Evolutionary conservation across 2,888 invertebrate species (phyloP), one percentile per base, ranked within the genome.

Genomic region (Ormyrus rosae): DNA sequence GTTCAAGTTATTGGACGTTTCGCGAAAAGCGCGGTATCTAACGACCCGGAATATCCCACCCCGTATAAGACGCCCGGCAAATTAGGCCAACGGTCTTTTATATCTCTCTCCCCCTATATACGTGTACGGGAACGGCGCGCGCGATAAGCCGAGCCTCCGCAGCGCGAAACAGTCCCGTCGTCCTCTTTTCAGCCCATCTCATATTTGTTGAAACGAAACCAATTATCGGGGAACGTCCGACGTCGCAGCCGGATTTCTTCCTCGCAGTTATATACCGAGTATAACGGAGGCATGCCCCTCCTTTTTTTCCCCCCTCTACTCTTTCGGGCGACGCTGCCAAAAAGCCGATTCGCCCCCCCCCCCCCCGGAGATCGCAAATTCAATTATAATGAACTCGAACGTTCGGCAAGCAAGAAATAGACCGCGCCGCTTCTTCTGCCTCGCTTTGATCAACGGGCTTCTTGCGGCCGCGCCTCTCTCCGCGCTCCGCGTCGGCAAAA

Each of bases 1-100:
- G 81, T 80, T 83, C 73, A 80, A 83, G 80, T 83, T 83, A 84
- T 83, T 82, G 83, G 77, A 81, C 82, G 78, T 81, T 82, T 83
- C 78, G 74, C 75, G 83, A 83, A 82, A 83, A 83, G 77, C 67
- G 65, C 53, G 19, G 19, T 58, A 77, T 75, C 81, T 82, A 83
- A 84, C 79, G 82, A 83, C 79, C 81, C 68, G 68, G 78, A 78
- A 79, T 82, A 76, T 71, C 69, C 74, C n/a, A 45, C 68, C 48
- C 53, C 55, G 53, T 55, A 73, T 76, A 67, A 75, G 80, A 61
- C 75, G 81, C 75, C 61, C 63, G 56, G 50, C 48, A 78, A 82
- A 81, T 83, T 83, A 80, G 80, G 78, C 76, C 78, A 78, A 64
- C 67, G 68, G 19, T 63, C 78, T 69, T 82, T 77, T 74, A 79